phyloP scores from a whole-genome alignment of 53 echinoderm and acorn worm species.

The Luidia sarsii region DNA sequence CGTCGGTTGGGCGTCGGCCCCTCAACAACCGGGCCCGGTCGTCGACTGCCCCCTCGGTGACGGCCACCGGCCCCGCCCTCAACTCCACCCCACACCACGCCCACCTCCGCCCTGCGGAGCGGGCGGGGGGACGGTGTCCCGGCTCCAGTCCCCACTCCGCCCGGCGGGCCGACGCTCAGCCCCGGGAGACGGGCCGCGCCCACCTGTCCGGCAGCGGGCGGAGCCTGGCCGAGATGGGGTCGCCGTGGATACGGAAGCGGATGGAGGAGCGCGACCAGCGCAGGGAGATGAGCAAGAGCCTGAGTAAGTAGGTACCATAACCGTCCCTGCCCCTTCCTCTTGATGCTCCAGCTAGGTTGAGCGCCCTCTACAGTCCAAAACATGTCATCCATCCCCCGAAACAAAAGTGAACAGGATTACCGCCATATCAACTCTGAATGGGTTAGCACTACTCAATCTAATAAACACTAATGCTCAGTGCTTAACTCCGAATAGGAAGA shows the following conservation, averaged over 20 bases:
- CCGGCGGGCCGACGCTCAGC: conserved; percentile 3
- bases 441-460: no score
- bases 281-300: conserved; percentile 51
- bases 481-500: no score
- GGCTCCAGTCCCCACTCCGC: background rate
- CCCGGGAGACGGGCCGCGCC: conserved; percentile 11
- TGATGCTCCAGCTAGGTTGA: no score
- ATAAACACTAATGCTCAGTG: no score
- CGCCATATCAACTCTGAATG: no score
- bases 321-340: background rate
- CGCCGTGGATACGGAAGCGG: conserved; percentile 79
- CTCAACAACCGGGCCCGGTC: conserved; percentile 1
- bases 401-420: no score
- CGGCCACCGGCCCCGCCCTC: conserved; percentile 10
- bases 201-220: conserved; percentile 40
- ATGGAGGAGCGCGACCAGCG: conserved; percentile 71
- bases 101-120: no score
- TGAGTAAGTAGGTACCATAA: conserved; percentile 54
- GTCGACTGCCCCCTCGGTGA: background rate
- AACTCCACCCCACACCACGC: background rate
- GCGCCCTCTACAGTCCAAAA: no score
- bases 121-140: conserved; percentile 9
- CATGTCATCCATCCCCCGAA: no score
- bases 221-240: conserved; percentile 66
- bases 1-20: background rate